phyloP scores from a whole-genome alignment of 2,113 vertebrate species.

The Macroglossus sobrinus region DNA sequence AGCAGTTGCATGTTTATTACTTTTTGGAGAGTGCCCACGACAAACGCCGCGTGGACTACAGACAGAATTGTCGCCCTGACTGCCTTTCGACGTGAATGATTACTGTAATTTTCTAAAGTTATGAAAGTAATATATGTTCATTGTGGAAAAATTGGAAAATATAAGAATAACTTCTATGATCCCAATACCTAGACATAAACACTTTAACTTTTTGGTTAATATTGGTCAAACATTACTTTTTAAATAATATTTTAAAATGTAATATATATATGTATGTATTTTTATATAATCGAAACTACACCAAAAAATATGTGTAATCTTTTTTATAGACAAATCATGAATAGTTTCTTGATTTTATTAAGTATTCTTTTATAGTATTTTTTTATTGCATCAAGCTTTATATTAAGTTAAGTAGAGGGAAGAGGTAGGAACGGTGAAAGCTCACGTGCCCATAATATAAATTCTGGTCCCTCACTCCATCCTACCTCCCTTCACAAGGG shows the following conservation, averaged over 20 bases:
- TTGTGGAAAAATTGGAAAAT: neutral
- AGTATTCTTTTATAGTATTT: neutral
- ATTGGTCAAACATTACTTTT: neutral
- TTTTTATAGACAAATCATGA: neutral
- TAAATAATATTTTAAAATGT: neutral
- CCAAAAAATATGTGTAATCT: neutral
- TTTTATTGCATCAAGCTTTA: neutral
- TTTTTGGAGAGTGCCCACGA: neutral
- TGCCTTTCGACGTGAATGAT: neutral
- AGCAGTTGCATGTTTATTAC: neutral
- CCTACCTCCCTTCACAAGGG: fast-evolving
- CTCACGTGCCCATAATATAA: neutral
- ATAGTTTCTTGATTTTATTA: slow-evolving; percentile 15
- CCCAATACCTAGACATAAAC: neutral
- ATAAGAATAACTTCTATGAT: neutral
- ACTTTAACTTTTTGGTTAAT: neutral
- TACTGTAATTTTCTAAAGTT: neutral
- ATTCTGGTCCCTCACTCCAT: neutral
- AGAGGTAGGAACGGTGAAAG: neutral
- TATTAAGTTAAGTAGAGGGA: neutral
- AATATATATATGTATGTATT: neutral
- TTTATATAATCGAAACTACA: neutral
- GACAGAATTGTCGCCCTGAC: neutral
- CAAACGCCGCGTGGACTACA: too few species aligned
- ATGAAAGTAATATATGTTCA: neutral